Evolutionary conservation across 1,140 invertebrate species (phyloP).

Genomic region (Ceratina australensis): DNA sequence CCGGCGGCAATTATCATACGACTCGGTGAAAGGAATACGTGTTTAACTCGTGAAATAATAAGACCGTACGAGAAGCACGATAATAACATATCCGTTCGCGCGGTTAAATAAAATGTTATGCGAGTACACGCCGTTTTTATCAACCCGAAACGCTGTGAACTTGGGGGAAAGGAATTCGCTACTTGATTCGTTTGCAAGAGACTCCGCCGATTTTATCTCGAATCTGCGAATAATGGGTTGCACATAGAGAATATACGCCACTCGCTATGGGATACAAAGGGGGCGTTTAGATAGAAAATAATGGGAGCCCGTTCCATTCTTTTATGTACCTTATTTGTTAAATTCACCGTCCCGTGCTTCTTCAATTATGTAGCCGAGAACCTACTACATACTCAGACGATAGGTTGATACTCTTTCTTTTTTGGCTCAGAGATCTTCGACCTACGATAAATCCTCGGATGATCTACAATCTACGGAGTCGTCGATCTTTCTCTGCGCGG

Average conservation of each 20-base stretch:
- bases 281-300: conserved; percentile 58
- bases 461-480: conserved; percentile 15
- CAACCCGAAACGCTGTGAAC: conserved; percentile 7
- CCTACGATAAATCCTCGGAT: conserved; percentile 41
- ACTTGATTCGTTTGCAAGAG: conserved; percentile 1
- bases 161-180: neutral
- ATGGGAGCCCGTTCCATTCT: conserved; percentile 42
- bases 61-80: no score
- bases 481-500: conserved; percentile 33
- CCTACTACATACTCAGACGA: conserved; percentile 12
- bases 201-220: conserved; percentile 44
- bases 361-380: conserved; percentile 21
- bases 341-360: conserved; percentile 47
- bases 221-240: conserved; percentile 45
- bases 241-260: conserved; percentile 23
- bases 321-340: conserved; percentile 61
- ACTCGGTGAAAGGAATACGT: no score
- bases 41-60: no score
- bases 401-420: conserved; percentile 28
- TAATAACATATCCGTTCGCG: no score
- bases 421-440: conserved; percentile 12
- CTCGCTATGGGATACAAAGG: conserved; percentile 14
- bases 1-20: no score
- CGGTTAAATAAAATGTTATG: no score
- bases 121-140: no score